Evolutionary conservation across 1,140 invertebrate genomes (phyloP), one percentile per base, ranked within the genome.

Genomic region (Andricus grossulariae): DNA sequence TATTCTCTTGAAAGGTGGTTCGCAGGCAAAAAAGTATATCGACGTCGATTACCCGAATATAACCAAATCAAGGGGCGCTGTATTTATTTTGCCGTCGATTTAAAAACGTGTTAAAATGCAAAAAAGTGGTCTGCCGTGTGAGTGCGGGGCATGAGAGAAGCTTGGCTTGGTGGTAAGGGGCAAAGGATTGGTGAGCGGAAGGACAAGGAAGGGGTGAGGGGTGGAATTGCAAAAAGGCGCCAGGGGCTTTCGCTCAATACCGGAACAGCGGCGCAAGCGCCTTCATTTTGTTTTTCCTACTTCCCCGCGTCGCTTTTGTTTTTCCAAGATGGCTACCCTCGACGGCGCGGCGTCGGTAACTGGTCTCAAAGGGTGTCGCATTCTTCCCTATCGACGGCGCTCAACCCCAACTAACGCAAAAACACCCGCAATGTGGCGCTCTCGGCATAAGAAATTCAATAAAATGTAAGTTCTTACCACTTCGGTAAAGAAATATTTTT

Each of bases 231-330:
- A 88, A 89, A 89, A 89, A 89, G 88, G 86, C 81, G 84, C 81
- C 86, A 81, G 84, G 79, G 78, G 78, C 49, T 78, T 79, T 88
- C 87, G 89, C 86, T 90, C 89, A 89, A 90, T 90, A 90, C 88
- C 79, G 79, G 81, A 73, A 78, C 81, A 73, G 77, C 85, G 86
- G 89, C 89, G 89, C 89, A 90, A 89, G 89, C 88, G 89, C 89
- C 87, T 90, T 89, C 88, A 89, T 90, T 90, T 90, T 90, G 88
- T 90, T 90, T 90, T 90, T 90, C 86, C 82, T 87, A 86, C 84
- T 51, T 66, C 74, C 60, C 25, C 51, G 71, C 72, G 70, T 49
- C 45, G 85, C 81, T 83, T 85, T 86, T 79, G 76, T 88, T 90
- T 89, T 90, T 89, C 83, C 85, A 90, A 89, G 86, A 90, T 90